These are phyloP conservation scores for Palythoa grandis DNA, from an alignment of 92 coral and sea anemone species.

Conservation along the genomic window DNA sequence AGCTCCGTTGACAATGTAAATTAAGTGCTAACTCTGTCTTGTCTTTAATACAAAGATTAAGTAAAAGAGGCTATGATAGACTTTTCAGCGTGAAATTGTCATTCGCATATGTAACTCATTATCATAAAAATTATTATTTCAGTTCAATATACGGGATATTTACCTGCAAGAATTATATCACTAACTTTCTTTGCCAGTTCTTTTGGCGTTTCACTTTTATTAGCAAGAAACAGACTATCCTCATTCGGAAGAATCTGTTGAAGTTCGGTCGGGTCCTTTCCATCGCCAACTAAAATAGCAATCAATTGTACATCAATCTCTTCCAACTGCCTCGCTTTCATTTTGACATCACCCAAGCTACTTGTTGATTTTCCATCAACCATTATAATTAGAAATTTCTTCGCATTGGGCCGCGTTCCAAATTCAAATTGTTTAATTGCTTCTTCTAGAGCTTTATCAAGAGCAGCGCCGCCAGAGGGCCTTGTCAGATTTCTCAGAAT, in stretches of 20 bases:
- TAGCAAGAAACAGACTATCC: constrained; percentile 14
- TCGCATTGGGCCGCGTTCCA: constrained; percentile 6
- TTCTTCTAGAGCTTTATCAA: constrained; percentile 52
- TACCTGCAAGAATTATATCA: constrained; percentile 23
- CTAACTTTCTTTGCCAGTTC: constrained; percentile 20
- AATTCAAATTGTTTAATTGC: constrained; percentile 32
- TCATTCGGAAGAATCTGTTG: background rate
- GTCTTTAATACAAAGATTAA: no score
- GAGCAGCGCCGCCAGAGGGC: constrained; percentile 45
- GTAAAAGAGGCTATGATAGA: no score
- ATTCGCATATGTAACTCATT: background rate
- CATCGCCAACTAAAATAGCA: constrained; percentile 22
- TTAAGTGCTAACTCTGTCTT: no score
- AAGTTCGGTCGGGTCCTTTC: constrained; percentile 12
- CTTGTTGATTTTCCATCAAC: constrained; percentile 32
- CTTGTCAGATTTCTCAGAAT: constrained; percentile 12
- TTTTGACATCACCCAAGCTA: constrained; percentile 3
- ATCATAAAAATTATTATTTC: background rate
- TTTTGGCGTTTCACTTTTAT: constrained; percentile 13
- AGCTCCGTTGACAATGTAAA: no score
- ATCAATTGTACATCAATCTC: constrained; percentile 5
- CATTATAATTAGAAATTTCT: constrained; percentile 15
- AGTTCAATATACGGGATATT: background rate
- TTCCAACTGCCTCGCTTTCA: constrained; percentile 9
- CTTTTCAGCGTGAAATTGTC: no score